Evolutionary conservation across 2,797 vertebrate species (phyloP), one percentile per base, ranked within the genome.

Genomic region (Melanotaenia boesemani): DNA sequence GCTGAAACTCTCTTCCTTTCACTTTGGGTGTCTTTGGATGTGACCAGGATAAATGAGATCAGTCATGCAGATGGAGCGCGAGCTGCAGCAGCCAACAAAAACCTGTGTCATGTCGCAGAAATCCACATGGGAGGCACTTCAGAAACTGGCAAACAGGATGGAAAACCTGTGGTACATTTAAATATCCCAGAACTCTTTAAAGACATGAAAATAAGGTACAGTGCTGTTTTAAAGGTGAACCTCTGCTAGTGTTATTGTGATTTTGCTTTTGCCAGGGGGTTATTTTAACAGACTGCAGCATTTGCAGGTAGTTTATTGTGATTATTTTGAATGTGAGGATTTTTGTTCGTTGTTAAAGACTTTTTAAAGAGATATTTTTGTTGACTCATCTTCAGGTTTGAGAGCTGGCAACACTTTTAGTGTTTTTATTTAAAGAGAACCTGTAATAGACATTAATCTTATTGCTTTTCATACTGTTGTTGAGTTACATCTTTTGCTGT

Each of bases 1-100:
- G 55, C 61, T 74, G 71, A 81, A 66, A 72, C 72, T 78, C 60
- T 60, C 64, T 60, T 84, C 62, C 69, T 65, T 39, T 22, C 76
- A 79, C 77, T 82, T 66, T 32, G 37, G 69, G 82, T 81, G 74
- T 79, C 82, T 87, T 79, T 77, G 86, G 85, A 91, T 88, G 80
- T 41, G 54, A 83, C 66, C 28, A n/a, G 82, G 79, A 90, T 88
- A 88, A 89, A 92, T 86, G 77, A 87, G 87, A 91, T 91, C 91
- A 86, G 88, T 89, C 89, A 87, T 86, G 81, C 79, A 79, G 89
- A 92, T 86, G 84, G 86, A 87, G 68, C 73, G 50, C 2, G 59
- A 67, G 82, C 82, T 15, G 70, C 85, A 34, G 80, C 72, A 64
- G 79, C 81, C 76, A 68, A 80, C 50, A 80, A 76, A 87, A 82